Base-by-base conservation (phyloP, 2,797 vertebrate species). In the Eidolon dupreanum region DNA sequence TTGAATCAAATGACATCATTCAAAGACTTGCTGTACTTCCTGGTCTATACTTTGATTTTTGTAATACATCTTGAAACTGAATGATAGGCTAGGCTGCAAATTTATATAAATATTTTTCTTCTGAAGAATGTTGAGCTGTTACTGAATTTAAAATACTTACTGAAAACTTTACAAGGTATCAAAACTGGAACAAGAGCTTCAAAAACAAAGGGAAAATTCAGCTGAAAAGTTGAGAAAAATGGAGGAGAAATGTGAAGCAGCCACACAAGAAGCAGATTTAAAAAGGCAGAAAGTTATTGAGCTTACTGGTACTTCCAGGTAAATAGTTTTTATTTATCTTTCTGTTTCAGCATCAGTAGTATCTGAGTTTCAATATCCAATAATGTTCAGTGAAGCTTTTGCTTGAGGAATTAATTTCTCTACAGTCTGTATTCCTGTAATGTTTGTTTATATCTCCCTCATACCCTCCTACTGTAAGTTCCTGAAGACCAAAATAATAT, bases 161-260 rank as follows among this genome's bases (percentile, higher is more conserved):
- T 96, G 87, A 71, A 81, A 22, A 12, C 75, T 97, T 77, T 94
- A 74, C 77, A 89, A 99, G 99, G 98, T 99, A 86, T 99, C 99
- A 33, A 97, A 90, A 96, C 97, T 99, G 98, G 99, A 99, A 98
- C 99, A 99, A 98, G 98, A 99, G 94, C 98, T 99, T 98, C 99
- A 99, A 96, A 99, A 98, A 92, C 98, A 99, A 91, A 98, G 98
- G 63, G 96, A 97, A 8, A 96, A 95, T 94, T 98, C 99, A 78
- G 98, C 98, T 97, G 98, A 98, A 59, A 98, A 99, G 86, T 75
- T 99, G 49, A 98, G 98, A 96, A 99, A 93, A 95, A 98, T 97
- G 96, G 98, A 99, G 96, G 98, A 98, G 95, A 98, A 99, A 12
- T 97, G 98, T 51, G 41, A 93, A 96, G 95, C 98, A 94, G 98